Conservation (phyloP, 2,113 vertebrate species). For the Dromas ardeola region DNA sequence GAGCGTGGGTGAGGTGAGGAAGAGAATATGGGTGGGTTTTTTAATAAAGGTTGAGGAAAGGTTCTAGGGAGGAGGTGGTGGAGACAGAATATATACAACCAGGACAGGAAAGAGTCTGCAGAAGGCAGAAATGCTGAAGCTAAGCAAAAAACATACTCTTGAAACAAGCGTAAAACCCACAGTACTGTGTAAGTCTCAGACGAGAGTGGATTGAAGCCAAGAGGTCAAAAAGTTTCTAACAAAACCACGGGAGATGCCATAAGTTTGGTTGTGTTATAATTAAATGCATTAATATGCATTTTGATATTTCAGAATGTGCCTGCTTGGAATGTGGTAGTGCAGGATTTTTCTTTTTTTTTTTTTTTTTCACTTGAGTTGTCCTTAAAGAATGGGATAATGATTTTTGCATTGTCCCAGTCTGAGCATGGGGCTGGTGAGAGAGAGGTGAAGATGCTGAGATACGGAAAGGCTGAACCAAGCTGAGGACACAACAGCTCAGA, state of each 20-base stretch:
- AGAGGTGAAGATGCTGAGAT: background rate
- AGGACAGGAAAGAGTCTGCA: background rate
- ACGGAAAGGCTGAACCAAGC: background rate
- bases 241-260: background rate
- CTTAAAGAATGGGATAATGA: background rate
- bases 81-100: background rate
- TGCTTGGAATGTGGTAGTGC: background rate
- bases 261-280: background rate
- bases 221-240: background rate
- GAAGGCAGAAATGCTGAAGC: background rate
- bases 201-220: background rate
- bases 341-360: background rate
- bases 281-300: background rate
- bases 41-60: background rate
- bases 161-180: background rate
- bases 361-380: background rate
- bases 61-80: background rate
- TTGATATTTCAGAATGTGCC: background rate
- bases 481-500: background rate
- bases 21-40: background rate
- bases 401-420: background rate
- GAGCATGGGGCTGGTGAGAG: background rate
- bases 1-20: background rate
- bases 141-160: background rate
- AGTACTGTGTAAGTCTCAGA: background rate